Base-by-base conservation (phyloP, 1,140 invertebrate species). In the Penaeus japonicus region DNA sequence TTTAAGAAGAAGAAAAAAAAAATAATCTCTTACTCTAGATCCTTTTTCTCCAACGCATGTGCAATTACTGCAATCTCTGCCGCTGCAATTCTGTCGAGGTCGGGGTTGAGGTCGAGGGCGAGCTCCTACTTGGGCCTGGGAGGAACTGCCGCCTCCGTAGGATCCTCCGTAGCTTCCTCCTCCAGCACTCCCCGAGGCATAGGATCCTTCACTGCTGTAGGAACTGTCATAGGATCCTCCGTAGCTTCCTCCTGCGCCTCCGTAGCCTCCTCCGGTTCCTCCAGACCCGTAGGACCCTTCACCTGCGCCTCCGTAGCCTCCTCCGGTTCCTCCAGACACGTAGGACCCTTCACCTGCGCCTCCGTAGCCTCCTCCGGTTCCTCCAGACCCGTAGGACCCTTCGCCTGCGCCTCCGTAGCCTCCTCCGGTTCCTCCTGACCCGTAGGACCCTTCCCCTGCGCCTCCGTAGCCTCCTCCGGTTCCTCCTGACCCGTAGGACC, bases 31-130 rank as follows among this genome's bases (percentile, higher is more conserved):
- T 94, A 96, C 96, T 91, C 97, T 94, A 53, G 95, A 95, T 91
- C 98, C 98, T 93, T 98, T 99, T 93, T 99, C 97, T 3, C 97
- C 97, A 89, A 97, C 95, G 93, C 98, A 99, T 94, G 97, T 97
- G 54, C 97, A 97, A 39, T 94, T 94, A 91, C 95, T 95, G 95
- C 89, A 95, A 73, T 83, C 95, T 32, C 90, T 90, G 17, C 88
- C 91, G 59, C 91, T 89, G 35, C 90, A 85, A 17, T 88, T 89
- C 22, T 59, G 35, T 27, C 80, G 35, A 17, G 89, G 82, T 30
- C 89, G 54, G 4, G 81, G 89, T 62, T 87, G 83, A 27, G 18
- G 35, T 27, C 80, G 35, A 22, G 89, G 82, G 17, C 89, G 54
- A 15, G 81, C 87, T 65, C 84, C 78, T 17, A 81, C 77, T 62